phyloP scores from a whole-genome alignment of 2,113 vertebrate genomes.

The Nannobrachium achirus region DNA sequence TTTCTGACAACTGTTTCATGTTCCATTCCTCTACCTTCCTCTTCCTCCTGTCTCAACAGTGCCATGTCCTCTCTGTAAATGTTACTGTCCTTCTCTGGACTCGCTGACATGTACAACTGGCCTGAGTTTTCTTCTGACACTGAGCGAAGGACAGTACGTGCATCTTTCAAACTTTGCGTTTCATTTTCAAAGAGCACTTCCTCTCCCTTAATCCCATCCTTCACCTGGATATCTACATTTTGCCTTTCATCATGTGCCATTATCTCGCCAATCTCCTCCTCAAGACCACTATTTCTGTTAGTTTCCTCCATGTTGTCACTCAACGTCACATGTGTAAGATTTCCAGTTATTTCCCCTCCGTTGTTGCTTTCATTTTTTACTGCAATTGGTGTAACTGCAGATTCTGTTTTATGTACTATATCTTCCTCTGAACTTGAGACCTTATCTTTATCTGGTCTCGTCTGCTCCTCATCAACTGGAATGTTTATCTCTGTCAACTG shows the following conservation, averaged over 20 bases:
- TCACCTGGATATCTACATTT: no score
- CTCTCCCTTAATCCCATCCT: no score
- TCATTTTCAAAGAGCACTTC: background rate
- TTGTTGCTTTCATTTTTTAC: no score
- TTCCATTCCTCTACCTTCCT: background rate
- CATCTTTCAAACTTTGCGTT: background rate
- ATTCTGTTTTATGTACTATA: no score
- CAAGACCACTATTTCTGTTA: background rate
- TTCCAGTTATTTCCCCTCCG: no score
- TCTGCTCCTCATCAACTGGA: background rate
- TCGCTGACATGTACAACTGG: background rate
- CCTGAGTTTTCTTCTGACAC: background rate
- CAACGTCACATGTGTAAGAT: no score
- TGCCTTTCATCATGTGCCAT: no score
- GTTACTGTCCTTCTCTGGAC: slow-evolving; percentile 10
- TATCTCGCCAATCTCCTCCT: no score
- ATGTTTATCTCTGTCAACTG: background rate
- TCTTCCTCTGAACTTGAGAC: background rate
- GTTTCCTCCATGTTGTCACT: no score
- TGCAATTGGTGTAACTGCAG: no score
- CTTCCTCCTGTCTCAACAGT: background rate
- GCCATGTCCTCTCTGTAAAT: background rate
- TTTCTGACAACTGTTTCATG: background rate
- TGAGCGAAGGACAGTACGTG: background rate
- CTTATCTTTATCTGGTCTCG: slow-evolving; percentile 18